A percentile compares a stretch with the other conserved stretches of the same genome.
phyloP scores from a whole-genome alignment of 2,113 vertebrate genomes.

The Poecile atricapillus region DNA sequence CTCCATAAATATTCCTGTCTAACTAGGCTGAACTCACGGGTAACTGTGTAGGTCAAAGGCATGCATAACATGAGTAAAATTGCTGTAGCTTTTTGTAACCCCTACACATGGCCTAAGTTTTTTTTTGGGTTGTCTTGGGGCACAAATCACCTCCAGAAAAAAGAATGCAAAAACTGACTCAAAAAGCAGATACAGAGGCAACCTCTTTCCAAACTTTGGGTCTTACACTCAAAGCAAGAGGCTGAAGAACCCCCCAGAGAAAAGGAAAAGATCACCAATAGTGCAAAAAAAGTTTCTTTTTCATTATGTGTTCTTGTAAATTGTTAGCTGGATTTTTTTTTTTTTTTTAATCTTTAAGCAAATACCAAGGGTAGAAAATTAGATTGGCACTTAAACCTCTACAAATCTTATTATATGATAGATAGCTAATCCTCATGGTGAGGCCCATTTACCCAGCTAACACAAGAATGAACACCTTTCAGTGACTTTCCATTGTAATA shows the following conservation, averaged over 20 bases:
- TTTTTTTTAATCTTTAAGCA: neutral
- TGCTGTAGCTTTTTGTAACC: neutral
- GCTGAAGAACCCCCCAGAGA: neutral
- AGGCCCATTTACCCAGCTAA: neutral
- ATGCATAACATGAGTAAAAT: neutral
- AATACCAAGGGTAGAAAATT: neutral
- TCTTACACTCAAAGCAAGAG: neutral
- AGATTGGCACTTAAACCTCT: neutral
- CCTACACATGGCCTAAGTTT: neutral
- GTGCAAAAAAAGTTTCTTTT: neutral
- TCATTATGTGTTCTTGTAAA: neutral
- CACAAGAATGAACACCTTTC: neutral
- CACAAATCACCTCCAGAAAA: neutral
- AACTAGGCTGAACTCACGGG: neutral
- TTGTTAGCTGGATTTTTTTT: neutral
- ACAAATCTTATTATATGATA: neutral
- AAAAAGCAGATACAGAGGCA: neutral
- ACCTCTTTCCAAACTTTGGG: neutral
- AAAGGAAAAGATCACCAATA: neutral
- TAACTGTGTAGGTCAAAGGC: neutral
- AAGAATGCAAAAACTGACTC: neutral
- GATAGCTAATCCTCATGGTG: neutral
- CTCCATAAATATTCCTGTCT: conserved; percentile 17
- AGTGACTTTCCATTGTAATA: neutral
- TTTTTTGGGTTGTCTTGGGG: neutral